Evolutionary conservation across 2,113 vertebrate genomes (phyloP).

Genomic region (Cinclus cinclus): DNA sequence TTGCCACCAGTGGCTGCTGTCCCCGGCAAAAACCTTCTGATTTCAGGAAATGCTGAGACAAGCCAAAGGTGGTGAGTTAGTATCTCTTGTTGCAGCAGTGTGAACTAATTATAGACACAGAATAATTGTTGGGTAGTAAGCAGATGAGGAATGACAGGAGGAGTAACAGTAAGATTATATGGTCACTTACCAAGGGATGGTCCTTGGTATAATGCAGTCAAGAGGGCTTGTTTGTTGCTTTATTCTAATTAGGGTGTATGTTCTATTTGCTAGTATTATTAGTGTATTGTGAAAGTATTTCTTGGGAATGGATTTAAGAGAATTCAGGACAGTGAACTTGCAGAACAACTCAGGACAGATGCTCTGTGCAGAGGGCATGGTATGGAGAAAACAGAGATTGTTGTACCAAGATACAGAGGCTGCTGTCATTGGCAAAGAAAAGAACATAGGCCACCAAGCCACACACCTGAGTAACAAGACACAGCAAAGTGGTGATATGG

Average conservation of each 20-base stretch:
- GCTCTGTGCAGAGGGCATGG: neutral
- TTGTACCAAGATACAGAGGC: neutral
- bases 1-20: neutral
- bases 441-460: rapidly evolving
- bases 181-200: neutral
- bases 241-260: slow-evolving; percentile 10
- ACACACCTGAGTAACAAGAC: neutral
- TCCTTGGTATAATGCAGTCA: neutral
- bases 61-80: neutral
- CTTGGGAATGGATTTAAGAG: neutral
- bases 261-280: neutral
- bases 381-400: neutral
- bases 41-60: neutral
- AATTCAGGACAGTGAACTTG: slow-evolving; percentile 4
- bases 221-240: slow-evolving; percentile 17
- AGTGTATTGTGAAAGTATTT: neutral
- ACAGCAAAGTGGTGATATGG: neutral
- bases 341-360: neutral
- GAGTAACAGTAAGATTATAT: slow-evolving; percentile 26
- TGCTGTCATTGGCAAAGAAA: neutral
- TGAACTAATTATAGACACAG: slow-evolving; percentile 40
- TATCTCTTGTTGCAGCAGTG: neutral
- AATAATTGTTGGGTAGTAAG: slow-evolving; percentile 26
- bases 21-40: neutral
- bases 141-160: neutral